These are phyloP conservation scores for Orthosia gracilis DNA, from an alignment of 2,888 invertebrate species.

Conservation along the genomic window DNA sequence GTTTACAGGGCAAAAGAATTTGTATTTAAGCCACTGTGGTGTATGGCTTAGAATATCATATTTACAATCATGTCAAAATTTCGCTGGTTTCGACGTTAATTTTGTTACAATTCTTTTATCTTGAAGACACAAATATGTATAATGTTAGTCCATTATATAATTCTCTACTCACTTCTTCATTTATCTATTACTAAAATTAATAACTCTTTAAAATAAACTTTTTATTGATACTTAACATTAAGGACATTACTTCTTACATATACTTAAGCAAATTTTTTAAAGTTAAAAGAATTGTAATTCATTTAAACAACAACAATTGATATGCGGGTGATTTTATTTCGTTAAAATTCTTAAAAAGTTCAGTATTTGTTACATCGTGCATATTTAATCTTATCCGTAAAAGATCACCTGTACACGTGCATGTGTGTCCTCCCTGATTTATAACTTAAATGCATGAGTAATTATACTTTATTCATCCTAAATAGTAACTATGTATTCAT, in stretches of 20 bases:
- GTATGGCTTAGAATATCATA: slow-evolving; percentile 45
- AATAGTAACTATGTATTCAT: slow-evolving; percentile 47
- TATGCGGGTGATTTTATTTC: slow-evolving; percentile 7
- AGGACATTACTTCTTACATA: slow-evolving; percentile 27
- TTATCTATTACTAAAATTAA: slow-evolving; percentile 25
- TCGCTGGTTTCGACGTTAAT: slow-evolving; percentile 63
- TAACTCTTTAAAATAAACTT: slow-evolving; percentile 27
- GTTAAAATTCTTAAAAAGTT: background rate
- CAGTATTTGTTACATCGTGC: slow-evolving; percentile 4
- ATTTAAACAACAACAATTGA: slow-evolving; percentile 16
- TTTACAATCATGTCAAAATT: slow-evolving; percentile 43
- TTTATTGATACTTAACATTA: slow-evolving; percentile 41
- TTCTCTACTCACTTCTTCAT: slow-evolving; percentile 33
- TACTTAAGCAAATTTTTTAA: slow-evolving; percentile 17
- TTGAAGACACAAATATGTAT: slow-evolving; percentile 35
- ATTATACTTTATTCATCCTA: slow-evolving; percentile 15
- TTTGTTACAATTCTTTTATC: slow-evolving; percentile 53
- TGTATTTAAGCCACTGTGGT: slow-evolving; percentile 59
- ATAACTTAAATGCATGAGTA: slow-evolving; percentile 10
- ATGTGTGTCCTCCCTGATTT: background rate
- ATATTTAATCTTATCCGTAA: background rate
- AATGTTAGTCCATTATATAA: slow-evolving; percentile 19
- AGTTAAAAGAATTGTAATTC: slow-evolving; percentile 56
- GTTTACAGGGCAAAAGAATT: slow-evolving; percentile 74
- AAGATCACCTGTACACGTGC: slow-evolving; percentile 7